Base-by-base conservation (phyloP, 2,113 vertebrate species). In the Bucco capensis region DNA sequence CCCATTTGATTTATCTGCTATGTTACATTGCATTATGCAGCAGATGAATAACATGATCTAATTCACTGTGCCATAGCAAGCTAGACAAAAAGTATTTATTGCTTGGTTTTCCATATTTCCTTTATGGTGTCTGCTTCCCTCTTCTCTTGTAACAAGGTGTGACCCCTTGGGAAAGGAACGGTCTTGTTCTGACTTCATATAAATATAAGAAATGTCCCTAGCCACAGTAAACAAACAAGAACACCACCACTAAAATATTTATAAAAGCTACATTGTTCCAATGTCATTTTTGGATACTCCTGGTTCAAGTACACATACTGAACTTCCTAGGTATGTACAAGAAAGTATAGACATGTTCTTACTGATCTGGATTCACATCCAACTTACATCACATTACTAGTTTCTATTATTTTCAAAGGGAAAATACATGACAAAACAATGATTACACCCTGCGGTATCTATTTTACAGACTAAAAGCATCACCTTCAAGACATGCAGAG, bases 21-120 rank as follows among this genome's bases (percentile, higher is more conserved):
- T 49, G 91, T 83, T 95, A 84, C 94, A 82, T 74, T 77, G 94
- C 88, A 95, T 97, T 96, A 97, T 91, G 94, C 60, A 96, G 91
- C 88, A 94, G 84, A 97, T 35, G 86, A 96, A 95, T 92, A 91
- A 89, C 89, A 56, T 16, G 30, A 92, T n/a, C 51, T 71, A 80
- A 94, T 85, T 94, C 8, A 2, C 15, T 46, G 74, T 78, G 74
- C 69, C 56, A 42, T 51, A 14, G 67, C 74, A 80, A 4, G 4
- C 42, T 64, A 70, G 77, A 92, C 65, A 82, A 70, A 31, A 94
- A n/a, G 19, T 88, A 90, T 88, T 65, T 92, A 94, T 90, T 86
- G 77, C 33, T 47, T 23, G 1, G 25, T 60, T 77, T 42, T 30
- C 42, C 22, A 65, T 27, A 53, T 64, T 89, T 69, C n/a, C n/a